Conservation (phyloP, 2,888 invertebrate species). For the Agrochola circellaris region DNA sequence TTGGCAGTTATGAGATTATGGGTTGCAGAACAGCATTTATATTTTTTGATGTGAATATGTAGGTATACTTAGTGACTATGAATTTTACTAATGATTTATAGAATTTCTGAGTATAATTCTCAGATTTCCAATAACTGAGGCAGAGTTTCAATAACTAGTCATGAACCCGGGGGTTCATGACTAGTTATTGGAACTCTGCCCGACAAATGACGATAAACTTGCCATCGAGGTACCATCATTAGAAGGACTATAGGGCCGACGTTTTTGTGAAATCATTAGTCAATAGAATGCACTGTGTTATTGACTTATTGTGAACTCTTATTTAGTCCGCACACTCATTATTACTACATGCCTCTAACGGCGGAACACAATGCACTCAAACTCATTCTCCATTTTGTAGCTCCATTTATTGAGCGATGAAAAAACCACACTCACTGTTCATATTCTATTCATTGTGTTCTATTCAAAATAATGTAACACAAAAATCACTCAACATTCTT, state of each 20-base stretch:
- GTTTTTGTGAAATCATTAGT: slow-evolving; percentile 4
- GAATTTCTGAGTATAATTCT: not conserved
- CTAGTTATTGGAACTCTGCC: slow-evolving; percentile 6
- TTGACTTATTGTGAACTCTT: slow-evolving; percentile 36
- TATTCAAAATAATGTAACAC: slow-evolving; percentile 23
- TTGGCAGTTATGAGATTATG: slow-evolving; percentile 19
- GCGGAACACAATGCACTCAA: slow-evolving; percentile 30
- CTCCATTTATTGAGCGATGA: slow-evolving; percentile 6
- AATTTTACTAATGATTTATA: not conserved
- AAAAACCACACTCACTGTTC: slow-evolving; percentile 11
- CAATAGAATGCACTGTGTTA: slow-evolving; percentile 22
- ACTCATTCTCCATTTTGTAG: slow-evolving; percentile 14
- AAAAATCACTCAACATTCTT: slow-evolving; percentile 25
- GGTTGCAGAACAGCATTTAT: not conserved
- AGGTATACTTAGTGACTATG: no score
- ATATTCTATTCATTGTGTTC: slow-evolving; percentile 20
- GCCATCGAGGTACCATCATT: not conserved
- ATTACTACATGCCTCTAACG: slow-evolving; percentile 17
- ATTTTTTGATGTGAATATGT: not conserved
- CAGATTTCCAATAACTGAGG: no score
- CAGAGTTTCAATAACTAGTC: no score
- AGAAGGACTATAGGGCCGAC: not conserved
- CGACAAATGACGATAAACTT: not conserved
- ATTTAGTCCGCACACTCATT: slow-evolving; percentile 25
- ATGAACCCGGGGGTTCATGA: no score